These are phyloP conservation scores for Lissonota sp. DNA, from an alignment of 2,888 invertebrate genomes.

Conservation along the genomic window DNA sequence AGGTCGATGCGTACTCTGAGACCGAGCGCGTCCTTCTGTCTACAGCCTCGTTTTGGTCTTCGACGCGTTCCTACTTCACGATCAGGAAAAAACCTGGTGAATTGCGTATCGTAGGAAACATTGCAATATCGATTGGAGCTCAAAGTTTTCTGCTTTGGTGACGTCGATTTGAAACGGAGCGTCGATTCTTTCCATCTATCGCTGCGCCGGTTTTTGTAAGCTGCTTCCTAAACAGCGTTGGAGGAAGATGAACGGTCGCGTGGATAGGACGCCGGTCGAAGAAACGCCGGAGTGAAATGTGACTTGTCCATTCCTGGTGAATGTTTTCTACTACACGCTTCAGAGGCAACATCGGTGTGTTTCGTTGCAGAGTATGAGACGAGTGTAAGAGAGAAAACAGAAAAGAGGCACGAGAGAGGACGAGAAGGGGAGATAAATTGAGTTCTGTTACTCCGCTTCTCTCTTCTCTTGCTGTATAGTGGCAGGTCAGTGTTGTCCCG, in stretches of 20 bases:
- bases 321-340: slow-evolving; percentile 34
- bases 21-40: background rate
- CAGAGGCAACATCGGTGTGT: slow-evolving; percentile 17
- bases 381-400: slow-evolving; percentile 26
- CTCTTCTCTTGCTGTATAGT: slow-evolving; percentile 69
- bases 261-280: slow-evolving; percentile 23
- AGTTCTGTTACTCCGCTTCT: slow-evolving; percentile 64
- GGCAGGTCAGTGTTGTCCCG: slow-evolving; percentile 80
- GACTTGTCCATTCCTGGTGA: slow-evolving; percentile 42
- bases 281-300: slow-evolving; percentile 50
- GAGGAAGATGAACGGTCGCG: slow-evolving; percentile 19
- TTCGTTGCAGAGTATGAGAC: slow-evolving; percentile 17
- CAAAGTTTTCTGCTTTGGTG: too few species aligned
- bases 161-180: background rate
- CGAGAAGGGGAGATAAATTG: slow-evolving; percentile 58
- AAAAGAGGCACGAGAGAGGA: slow-evolving; percentile 51
- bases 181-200: background rate
- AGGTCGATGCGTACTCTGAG: background rate
- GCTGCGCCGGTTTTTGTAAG: background rate
- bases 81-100: too few species aligned
- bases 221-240: background rate
- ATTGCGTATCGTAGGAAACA: too few species aligned
- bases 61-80: too few species aligned
- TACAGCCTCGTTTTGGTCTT: background rate
- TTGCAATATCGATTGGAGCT: too few species aligned